phyloP scores from a whole-genome alignment of 2,888 invertebrate genomes.

The Drosophila yooni region DNA sequence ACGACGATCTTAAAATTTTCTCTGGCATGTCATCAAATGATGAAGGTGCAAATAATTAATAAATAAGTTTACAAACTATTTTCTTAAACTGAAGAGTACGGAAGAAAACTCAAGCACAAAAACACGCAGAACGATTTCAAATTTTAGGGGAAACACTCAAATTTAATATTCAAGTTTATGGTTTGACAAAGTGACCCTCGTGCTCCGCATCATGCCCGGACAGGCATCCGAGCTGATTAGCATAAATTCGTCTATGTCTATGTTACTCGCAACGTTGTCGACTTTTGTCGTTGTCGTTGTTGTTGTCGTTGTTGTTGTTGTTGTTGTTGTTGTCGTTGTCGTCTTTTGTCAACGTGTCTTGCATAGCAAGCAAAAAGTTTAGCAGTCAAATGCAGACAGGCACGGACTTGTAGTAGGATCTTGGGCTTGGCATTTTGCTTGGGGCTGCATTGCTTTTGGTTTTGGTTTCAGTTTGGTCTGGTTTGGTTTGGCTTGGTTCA shows the following conservation, averaged over 20 bases:
- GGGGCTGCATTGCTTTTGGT: conserved; percentile 1
- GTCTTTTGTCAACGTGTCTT: conserved; percentile 80
- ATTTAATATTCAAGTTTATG: conserved; percentile 35
- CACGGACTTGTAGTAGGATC: conserved; percentile 47
- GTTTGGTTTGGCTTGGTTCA: conserved; percentile 26
- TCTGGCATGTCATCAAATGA: background rate
- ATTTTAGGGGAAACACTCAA: conserved; percentile 19
- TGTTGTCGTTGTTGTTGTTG: conserved; percentile 10
- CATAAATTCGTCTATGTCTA: conserved; percentile 77
- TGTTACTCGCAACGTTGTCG: conserved; percentile 59
- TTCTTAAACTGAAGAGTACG: background rate
- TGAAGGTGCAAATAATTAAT: background rate
- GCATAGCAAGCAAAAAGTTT: conserved; percentile 75
- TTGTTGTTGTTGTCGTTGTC: conserved; percentile 29
- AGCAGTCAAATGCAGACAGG: conserved; percentile 51
- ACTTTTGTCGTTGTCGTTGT: conserved; percentile 15
- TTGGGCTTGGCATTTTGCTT: conserved; percentile 25
- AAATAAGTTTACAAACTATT: background rate
- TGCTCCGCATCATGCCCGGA: conserved; percentile 28
- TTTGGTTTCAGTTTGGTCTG: conserved; percentile 31
- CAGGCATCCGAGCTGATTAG: conserved; percentile 73
- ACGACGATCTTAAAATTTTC: background rate
- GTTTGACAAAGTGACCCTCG: conserved; percentile 41
- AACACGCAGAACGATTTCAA: conserved; percentile 14
- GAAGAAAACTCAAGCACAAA: background rate